Conservation (phyloP, 2,888 invertebrate genomes). For the Parnassius orleans region DNA sequence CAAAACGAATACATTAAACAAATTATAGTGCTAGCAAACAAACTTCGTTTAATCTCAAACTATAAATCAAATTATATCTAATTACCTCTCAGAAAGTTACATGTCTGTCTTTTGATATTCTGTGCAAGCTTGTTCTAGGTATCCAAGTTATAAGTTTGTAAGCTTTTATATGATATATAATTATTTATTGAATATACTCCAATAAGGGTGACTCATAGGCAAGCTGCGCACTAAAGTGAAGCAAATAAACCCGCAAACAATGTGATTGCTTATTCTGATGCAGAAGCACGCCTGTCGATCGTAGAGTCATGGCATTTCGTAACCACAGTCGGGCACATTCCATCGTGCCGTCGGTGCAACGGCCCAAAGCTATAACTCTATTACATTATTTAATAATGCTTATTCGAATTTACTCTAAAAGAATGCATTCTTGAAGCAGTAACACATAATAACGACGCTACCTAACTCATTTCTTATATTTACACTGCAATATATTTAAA, state of each 20-base stretch:
- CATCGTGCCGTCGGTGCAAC: slow-evolving; percentile 64
- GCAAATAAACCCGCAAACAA: slow-evolving; percentile 30
- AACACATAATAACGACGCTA: background rate
- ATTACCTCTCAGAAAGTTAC: no score
- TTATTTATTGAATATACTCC: background rate
- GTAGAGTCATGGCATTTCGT: slow-evolving; percentile 72
- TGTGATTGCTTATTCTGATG: slow-evolving; percentile 52
- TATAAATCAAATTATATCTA: no score
- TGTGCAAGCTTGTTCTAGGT: no score
- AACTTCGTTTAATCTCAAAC: no score
- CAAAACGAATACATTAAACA: no score
- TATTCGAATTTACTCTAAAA: background rate
- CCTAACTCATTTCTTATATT: background rate
- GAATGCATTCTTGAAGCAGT: background rate
- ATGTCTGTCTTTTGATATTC: no score
- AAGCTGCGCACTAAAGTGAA: background rate
- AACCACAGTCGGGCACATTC: slow-evolving; percentile 75
- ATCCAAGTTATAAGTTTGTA: no score
- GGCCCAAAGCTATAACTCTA: slow-evolving; percentile 65
- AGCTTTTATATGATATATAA: no score
- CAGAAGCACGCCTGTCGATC: slow-evolving; percentile 50
- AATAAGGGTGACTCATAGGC: slow-evolving; percentile 1
- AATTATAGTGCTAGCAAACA: no score
- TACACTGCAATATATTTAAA: background rate
- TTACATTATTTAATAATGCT: slow-evolving; percentile 38